Percentiles rank a stretch among this genome's conserved stretches.
These are phyloP conservation scores for Pollimyrus isidori DNA, from an alignment of 2,113 vertebrate species.

Conservation along the genomic window DNA sequence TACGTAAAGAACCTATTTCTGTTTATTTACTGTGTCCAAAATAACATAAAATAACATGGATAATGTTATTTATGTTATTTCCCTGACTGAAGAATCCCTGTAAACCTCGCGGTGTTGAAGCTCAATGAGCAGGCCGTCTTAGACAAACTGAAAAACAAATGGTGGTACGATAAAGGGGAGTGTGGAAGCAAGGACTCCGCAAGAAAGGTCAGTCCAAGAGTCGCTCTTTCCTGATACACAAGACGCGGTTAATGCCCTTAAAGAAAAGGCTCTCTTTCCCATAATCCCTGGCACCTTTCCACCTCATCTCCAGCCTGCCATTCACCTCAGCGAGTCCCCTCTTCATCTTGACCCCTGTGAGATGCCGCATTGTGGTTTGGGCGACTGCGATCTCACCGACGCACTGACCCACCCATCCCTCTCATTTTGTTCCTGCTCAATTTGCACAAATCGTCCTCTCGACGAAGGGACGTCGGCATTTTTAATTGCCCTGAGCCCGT, in stretches of 20 bases:
- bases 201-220: slow-evolving; percentile 96
- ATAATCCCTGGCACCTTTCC: background rate
- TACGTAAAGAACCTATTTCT: slow-evolving; percentile 33
- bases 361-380: background rate
- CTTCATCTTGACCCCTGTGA: background rate
- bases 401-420: background rate
- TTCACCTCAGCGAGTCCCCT: slow-evolving; percentile 24
- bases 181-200: slow-evolving; percentile 99
- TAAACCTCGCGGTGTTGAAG: slow-evolving; percentile 99
- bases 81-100: slow-evolving; percentile 95
- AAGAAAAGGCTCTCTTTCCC: slow-evolving; percentile 23
- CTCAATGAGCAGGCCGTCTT: slow-evolving; percentile 99
- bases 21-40: slow-evolving; percentile 62
- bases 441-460: background rate
- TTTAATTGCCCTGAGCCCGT: background rate
- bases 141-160: slow-evolving; percentile 99
- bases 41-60: slow-evolving; percentile 99
- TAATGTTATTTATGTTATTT: slow-evolving; percentile 99
- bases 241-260: slow-evolving; percentile 28
- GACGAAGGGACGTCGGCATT: background rate
- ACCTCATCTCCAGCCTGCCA: slow-evolving; percentile 41
- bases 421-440: background rate
- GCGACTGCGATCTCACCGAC: background rate
- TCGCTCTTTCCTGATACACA: slow-evolving; percentile 41
- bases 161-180: slow-evolving; percentile 99